phyloP scores from a whole-genome alignment of 2,888 invertebrate genomes.

The Chymomyza amoena region DNA sequence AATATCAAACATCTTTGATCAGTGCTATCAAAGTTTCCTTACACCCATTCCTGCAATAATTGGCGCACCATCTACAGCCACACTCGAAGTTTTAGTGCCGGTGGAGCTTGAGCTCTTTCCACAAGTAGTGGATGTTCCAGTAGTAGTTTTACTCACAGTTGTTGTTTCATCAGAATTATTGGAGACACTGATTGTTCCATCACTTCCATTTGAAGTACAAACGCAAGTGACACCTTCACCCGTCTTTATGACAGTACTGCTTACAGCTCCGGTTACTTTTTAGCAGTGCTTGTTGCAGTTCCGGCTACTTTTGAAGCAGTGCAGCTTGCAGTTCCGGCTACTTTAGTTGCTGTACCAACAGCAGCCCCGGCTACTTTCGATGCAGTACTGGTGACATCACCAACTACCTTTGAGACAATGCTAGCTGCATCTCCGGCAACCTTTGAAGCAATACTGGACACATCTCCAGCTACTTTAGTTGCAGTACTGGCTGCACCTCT shows the following conservation, averaged over 20 bases:
- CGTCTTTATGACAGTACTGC: no score
- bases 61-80: neutral
- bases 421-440: neutral
- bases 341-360: no score
- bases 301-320: no score
- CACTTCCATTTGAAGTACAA: neutral
- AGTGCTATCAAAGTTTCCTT: neutral
- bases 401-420: neutral
- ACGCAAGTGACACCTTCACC: neutral
- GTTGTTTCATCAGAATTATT: neutral
- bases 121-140: neutral
- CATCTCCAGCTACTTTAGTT: neutral
- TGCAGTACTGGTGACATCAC: conserved; percentile 5
- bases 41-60: neutral
- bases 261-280: no score
- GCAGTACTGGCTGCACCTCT: neutral
- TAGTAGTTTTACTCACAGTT: neutral
- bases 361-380: neutral
- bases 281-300: no score
- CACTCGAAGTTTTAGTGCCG: neutral
- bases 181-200: neutral
- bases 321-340: no score
- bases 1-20: neutral
- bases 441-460: neutral
- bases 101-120: neutral